A percentile compares a stretch with the other conserved stretches of the same genome.
Evolutionary conservation across 2,113 vertebrate genomes (phyloP).

Genomic region (Xiphorhynchus elegans): DNA sequence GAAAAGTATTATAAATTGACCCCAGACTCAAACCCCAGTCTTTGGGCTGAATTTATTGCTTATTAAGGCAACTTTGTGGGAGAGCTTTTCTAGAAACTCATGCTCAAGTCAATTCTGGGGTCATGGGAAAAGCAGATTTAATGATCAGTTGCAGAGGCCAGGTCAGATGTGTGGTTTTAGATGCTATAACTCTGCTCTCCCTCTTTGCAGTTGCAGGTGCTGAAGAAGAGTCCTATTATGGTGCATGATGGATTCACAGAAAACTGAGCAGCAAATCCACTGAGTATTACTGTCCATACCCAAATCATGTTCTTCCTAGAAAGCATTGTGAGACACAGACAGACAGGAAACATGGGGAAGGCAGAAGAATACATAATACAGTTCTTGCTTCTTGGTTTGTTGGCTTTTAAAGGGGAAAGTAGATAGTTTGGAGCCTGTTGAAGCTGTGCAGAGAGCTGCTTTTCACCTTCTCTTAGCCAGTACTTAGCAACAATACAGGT

Average conservation of each 20-base stretch:
- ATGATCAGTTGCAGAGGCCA: background rate
- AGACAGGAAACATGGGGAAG: background rate
- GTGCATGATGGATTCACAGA: background rate
- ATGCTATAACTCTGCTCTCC: background rate
- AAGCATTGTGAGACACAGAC: background rate
- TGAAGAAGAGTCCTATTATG: background rate
- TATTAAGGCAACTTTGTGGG: background rate
- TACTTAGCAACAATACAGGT: fast-evolving
- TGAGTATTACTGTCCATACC: background rate
- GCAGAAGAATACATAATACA: background rate
- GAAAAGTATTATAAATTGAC: background rate
- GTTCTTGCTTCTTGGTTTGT: background rate
- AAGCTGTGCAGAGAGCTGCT: background rate
- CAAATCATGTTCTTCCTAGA: background rate
- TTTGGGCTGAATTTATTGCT: slow-evolving; percentile 26
- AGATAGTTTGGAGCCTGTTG: background rate
- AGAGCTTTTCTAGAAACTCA: background rate
- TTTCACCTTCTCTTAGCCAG: background rate
- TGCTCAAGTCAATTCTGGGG: slow-evolving; percentile 3
- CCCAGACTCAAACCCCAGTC: background rate
- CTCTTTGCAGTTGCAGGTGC: background rate
- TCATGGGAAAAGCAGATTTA: slow-evolving; percentile 43
- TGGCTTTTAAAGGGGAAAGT: background rate
- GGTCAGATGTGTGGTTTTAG: slow-evolving; percentile 8
- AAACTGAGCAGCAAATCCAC: background rate